phyloP scores from a whole-genome alignment of 2,888 invertebrate species.

The Amphipoea oculea region DNA sequence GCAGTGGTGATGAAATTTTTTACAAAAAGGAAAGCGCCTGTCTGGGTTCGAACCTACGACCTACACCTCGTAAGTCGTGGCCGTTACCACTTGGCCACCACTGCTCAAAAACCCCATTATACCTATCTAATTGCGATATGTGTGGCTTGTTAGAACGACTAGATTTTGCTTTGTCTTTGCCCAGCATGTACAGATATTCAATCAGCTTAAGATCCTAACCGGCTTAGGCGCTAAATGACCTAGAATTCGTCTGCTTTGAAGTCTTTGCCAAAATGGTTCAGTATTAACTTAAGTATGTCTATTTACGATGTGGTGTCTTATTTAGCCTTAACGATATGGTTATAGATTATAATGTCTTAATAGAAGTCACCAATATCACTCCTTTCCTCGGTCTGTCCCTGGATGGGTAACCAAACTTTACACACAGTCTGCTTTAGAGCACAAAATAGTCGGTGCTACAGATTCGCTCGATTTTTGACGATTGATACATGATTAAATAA shows the following conservation, averaged over 20 bases:
- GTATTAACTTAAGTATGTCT: not conserved
- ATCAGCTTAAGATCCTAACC: slow-evolving; percentile 44
- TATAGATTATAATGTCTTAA: not conserved
- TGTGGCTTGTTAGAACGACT: not conserved
- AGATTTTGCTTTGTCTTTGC: slow-evolving; percentile 4
- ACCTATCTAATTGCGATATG: not conserved
- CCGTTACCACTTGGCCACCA: too few relatives aligned
- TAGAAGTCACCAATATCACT: not conserved
- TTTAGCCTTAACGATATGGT: not conserved
- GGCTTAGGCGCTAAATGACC: slow-evolving; percentile 30
- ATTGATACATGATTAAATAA: too few relatives aligned
- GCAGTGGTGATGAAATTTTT: too few relatives aligned
- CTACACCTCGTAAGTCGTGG: too few relatives aligned
- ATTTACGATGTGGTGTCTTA: not conserved
- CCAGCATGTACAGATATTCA: slow-evolving; percentile 25
- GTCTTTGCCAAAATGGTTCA: slow-evolving; percentile 6
- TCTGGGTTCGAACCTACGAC: too few relatives aligned
- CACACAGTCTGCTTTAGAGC: not conserved
- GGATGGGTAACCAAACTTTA: not conserved
- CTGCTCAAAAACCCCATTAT: not conserved
- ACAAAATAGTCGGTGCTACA: not conserved
- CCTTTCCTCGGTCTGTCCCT: not conserved
- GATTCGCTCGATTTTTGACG: not conserved
- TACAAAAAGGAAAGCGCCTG: too few relatives aligned
- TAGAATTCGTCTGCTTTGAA: slow-evolving; percentile 7